Evolutionary conservation across 2,113 vertebrate species (phyloP).

Genomic region (Hippocampus abdominalis): DNA sequence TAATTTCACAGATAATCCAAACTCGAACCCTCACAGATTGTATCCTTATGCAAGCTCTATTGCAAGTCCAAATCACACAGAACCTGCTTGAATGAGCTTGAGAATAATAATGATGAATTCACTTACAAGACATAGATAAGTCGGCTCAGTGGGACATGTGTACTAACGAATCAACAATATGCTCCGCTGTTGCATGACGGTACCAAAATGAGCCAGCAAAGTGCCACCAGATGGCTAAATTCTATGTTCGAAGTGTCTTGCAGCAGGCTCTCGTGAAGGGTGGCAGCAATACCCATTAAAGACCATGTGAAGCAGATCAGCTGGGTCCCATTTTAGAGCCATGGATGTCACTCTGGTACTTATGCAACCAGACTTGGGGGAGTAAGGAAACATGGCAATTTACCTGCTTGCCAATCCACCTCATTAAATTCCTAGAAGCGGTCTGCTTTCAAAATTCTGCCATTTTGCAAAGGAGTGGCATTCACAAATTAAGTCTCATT

Average conservation of each 20-base stretch:
- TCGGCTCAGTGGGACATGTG: not conserved
- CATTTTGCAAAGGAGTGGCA: constrained; percentile 19
- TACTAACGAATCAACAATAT: constrained; percentile 3
- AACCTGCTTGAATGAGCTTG: not conserved
- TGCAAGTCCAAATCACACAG: not conserved
- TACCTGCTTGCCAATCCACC: constrained; percentile 23
- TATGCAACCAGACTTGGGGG: not conserved
- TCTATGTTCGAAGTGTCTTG: constrained; percentile 51
- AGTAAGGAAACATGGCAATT: constrained; percentile 11
- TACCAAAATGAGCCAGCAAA: constrained; percentile 25
- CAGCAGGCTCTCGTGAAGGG: constrained; percentile 59
- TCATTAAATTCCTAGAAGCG: constrained; percentile 17
- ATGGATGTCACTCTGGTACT: constrained; percentile 21
- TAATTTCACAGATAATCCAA: not conserved
- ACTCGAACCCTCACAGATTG: not conserved
- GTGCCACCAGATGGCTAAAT: constrained; percentile 58
- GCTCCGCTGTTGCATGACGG: constrained; percentile 4
- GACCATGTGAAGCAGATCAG: constrained; percentile 53
- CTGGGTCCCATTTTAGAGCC: constrained; percentile 16
- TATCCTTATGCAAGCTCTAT: not conserved
- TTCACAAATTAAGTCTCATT: not conserved
- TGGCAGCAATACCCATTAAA: constrained; percentile 50
- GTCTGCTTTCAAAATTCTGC: constrained; percentile 28
- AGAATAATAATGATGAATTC: constrained; percentile 8
- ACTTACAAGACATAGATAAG: constrained; percentile 14